A percentile compares a stretch with the other conserved stretches of the same genome.
These are phyloP conservation scores for Drosophila carrolli DNA, from an alignment of 1,140 invertebrate genomes.

Conservation along the genomic window DNA sequence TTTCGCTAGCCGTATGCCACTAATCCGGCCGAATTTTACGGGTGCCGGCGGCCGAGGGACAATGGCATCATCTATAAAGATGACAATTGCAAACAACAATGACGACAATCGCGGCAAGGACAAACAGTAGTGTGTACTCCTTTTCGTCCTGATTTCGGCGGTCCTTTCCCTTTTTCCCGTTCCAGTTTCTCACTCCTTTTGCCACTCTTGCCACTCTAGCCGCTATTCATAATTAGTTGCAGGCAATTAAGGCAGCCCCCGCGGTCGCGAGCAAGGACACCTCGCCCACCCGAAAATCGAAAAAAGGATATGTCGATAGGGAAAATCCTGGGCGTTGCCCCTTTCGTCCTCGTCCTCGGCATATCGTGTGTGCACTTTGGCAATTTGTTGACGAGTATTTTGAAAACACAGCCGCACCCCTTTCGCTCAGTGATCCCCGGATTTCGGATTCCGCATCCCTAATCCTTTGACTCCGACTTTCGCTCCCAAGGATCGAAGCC, in stretches of 20 bases:
- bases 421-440: slow-evolving; percentile 56
- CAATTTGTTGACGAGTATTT: slow-evolving; percentile 75
- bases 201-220: background rate
- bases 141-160: background rate
- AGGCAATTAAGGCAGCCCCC: slow-evolving; percentile 73
- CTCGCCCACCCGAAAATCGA: slow-evolving; percentile 5
- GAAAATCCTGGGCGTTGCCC: slow-evolving; percentile 28
- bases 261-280: slow-evolving; percentile 70
- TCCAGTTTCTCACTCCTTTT: slow-evolving; percentile 59
- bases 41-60: slow-evolving; percentile 57
- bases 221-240: slow-evolving; percentile 80
- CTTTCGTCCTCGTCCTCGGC: background rate
- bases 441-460: slow-evolving; percentile 11
- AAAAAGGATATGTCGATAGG: background rate
- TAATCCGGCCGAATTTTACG: slow-evolving; percentile 81
- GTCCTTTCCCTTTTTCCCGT: slow-evolving; percentile 18
- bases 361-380: slow-evolving; percentile 28
- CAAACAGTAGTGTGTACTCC: slow-evolving; percentile 72
- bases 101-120: slow-evolving; percentile 79
- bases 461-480: slow-evolving; percentile 72
- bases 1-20: slow-evolving; percentile 69
- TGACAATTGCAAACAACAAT: slow-evolving; percentile 82
- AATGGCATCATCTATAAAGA: slow-evolving; percentile 82
- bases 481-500: slow-evolving; percentile 17
- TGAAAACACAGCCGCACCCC: slow-evolving; percentile 79